phyloP scores from a whole-genome alignment of 2,113 vertebrate genomes.

The Podilymbus podiceps region DNA sequence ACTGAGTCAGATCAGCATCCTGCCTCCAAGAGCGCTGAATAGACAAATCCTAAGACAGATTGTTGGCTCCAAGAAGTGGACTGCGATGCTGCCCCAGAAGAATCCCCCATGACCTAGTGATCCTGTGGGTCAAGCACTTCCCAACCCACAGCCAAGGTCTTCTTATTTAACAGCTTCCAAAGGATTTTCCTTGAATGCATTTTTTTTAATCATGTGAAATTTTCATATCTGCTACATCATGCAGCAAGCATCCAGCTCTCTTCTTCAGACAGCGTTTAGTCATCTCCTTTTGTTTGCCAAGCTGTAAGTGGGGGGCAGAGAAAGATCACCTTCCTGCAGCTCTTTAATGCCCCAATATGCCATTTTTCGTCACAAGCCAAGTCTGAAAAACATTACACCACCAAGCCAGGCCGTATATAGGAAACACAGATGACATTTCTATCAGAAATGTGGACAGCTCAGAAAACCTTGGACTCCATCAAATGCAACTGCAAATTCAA shows the following conservation, averaged over 20 bases:
- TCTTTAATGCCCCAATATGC: background rate
- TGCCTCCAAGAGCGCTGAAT: background rate
- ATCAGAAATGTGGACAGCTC: background rate
- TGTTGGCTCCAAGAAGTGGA: background rate
- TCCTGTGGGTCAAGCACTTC: background rate
- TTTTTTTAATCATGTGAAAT: background rate
- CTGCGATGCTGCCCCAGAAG: rapidly evolving
- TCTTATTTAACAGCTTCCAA: background rate
- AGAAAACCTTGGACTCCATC: background rate
- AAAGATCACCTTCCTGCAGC: background rate
- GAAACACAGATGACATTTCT: background rate
- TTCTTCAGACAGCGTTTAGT: background rate
- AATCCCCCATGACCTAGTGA: background rate
- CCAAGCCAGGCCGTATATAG: background rate
- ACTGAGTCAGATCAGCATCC: background rate
- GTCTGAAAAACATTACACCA: background rate
- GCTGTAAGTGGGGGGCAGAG: background rate
- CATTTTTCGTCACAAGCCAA: background rate
- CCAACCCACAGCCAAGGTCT: background rate
- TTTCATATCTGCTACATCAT: background rate
- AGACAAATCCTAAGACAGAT: background rate
- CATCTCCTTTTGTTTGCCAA: background rate
- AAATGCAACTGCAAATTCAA: background rate
- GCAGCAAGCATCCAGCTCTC: background rate
- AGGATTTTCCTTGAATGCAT: background rate